Evolutionary conservation across 2,113 vertebrate species (phyloP).

Genomic region (Glareola pratincola): DNA sequence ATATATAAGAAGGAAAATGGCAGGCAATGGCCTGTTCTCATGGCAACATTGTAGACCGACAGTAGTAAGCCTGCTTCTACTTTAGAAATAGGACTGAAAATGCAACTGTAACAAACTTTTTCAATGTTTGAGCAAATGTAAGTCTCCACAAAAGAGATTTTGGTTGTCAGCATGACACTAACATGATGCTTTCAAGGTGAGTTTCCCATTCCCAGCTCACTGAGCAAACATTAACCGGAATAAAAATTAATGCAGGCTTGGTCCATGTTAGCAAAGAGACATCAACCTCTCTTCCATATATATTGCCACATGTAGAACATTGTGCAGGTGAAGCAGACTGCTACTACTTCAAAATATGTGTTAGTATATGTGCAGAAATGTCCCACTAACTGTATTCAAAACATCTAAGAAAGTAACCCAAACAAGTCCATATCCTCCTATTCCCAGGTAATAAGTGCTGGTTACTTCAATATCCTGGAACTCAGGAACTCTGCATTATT

Average conservation of each 20-base stretch:
- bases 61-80: neutral
- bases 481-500: neutral
- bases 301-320: neutral
- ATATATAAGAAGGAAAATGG: constrained; percentile 43
- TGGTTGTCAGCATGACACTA: neutral
- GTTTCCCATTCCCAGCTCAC: neutral
- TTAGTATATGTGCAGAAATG: neutral
- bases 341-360: neutral
- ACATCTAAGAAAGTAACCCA: neutral
- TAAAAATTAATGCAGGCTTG: neutral
- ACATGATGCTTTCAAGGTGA: neutral
- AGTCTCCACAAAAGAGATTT: neutral
- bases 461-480: neutral
- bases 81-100: neutral
- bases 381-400: neutral
- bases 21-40: neutral
- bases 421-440: neutral
- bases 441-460: neutral
- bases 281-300: neutral
- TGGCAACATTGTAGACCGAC: neutral
- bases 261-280: neutral
- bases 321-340: neutral
- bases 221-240: constrained; percentile 12
- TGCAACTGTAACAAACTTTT: neutral
- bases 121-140: neutral